Base-by-base conservation (phyloP, 2,888 invertebrate species). In the Branchipolynoe longqiensis region DNA sequence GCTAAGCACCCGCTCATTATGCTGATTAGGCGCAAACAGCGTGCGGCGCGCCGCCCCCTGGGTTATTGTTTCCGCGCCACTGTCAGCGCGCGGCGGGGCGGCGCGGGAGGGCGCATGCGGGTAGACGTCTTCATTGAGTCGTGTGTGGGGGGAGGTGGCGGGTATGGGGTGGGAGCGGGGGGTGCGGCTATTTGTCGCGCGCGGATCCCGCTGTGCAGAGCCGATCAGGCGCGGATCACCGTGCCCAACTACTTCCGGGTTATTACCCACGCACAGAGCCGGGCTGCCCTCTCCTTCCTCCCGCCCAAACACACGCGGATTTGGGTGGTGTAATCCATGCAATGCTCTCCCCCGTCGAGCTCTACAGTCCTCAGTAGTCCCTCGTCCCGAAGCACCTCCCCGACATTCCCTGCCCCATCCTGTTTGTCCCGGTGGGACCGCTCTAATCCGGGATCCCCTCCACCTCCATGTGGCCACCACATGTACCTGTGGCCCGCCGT, bases 31-130 rank as follows among this genome's bases (percentile, higher is more conserved):
- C 78, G 48, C 18, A 54, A 69, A 69, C 69, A 78, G 48, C 18
- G 36, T 6, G 38, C 69, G 8, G 69, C 8, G 12, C 62, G 41
- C 25, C 22, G 12, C 36, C 73, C 38, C 2, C 28, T 78, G 78
- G 41, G 41, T 78, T 78, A 78, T 78, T 78, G 78, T 78, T 78
- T 78, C 78, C 48, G 54, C 48, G 78, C 78, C 31, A 14, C 41
- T 78, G 69, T 69, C 69, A 69, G 36, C 69, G n/a, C 69, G 18
- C 31, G 18, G 1, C 41, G 78, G 62, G 62, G 62, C 28, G 62
- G 62, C 25, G 62, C 25, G 62, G 25, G 14, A 62, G n/a, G 12
- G 25, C 25, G 62, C n/a, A 25, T 8, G n/a, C n/a, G n/a, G 6
- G 31, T 25, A 8, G 62, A 78, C 3, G 48, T 78, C 78, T 78